These are phyloP conservation scores for Xestia rhomboidea DNA, from an alignment of 2,888 invertebrate genomes.

Conservation along the genomic window DNA sequence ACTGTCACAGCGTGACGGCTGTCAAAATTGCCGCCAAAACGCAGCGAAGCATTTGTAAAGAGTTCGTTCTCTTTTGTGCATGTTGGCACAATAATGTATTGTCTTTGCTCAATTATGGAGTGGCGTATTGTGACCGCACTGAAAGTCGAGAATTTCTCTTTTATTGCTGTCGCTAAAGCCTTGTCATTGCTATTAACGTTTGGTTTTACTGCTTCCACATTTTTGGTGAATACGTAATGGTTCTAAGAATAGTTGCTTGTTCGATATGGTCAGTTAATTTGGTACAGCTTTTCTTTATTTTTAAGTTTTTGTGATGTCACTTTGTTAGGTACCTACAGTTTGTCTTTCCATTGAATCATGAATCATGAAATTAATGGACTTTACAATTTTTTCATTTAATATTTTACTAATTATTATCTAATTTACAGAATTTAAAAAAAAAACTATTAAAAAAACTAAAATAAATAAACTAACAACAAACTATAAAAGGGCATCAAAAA, in stretches of 20 bases:
- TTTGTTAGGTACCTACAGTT: constrained; percentile 2
- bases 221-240: constrained; percentile 78
- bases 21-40: constrained; percentile 85
- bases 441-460: too few relatives aligned
- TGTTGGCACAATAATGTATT: constrained; percentile 82
- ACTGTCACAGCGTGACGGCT: constrained; percentile 83
- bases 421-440: too few relatives aligned
- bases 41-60: constrained; percentile 70
- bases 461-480: too few relatives aligned
- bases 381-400: too few relatives aligned
- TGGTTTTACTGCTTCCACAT: constrained; percentile 86
- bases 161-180: constrained; percentile 70
- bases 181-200: constrained; percentile 69
- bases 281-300: constrained; percentile 17
- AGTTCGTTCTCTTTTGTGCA: constrained; percentile 74
- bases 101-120: constrained; percentile 89
- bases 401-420: too few relatives aligned
- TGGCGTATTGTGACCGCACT: constrained; percentile 81
- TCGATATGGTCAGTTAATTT: constrained; percentile 26
- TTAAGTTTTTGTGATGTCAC: not conserved
- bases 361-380: not conserved
- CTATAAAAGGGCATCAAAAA: too few relatives aligned
- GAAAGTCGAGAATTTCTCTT: constrained; percentile 83
- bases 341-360: not conserved
- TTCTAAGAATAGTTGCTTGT: constrained; percentile 69